phyloP scores from a whole-genome alignment of 2,797 vertebrate species.

The Sebastes wilsoni region DNA sequence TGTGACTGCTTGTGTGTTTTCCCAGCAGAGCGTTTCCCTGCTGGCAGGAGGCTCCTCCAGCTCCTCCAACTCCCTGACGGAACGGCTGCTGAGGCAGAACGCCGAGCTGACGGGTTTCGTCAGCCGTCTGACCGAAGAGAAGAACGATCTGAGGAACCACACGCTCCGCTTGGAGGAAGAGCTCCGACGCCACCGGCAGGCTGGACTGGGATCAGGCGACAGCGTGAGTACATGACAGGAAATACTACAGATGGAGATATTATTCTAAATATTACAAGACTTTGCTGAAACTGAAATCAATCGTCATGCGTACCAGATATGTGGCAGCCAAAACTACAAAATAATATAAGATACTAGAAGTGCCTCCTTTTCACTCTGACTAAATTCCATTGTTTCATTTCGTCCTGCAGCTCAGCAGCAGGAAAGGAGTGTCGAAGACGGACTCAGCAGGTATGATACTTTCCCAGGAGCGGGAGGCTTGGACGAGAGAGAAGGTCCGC shows the following conservation, averaged over 20 bases:
- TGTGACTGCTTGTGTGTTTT: conserved; percentile 18
- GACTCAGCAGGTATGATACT: conserved; percentile 77
- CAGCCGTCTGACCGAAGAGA: conserved; percentile 93
- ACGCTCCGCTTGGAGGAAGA: conserved; percentile 90
- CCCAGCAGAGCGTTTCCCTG: conserved; percentile 74
- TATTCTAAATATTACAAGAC: background rate
- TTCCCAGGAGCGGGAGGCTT: conserved; percentile 89
- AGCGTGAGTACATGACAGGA: conserved; percentile 54
- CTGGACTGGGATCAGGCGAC: conserved; percentile 65
- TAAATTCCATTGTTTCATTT: background rate
- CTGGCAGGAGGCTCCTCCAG: conserved; percentile 78
- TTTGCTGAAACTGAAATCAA: background rate
- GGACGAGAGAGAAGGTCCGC: conserved; percentile 85
- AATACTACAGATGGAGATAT: background rate
- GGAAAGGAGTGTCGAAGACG: conserved; percentile 59
- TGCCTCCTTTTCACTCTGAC: background rate
- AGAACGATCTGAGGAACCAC: conserved; percentile 92
- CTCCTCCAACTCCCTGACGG: conserved; percentile 85
- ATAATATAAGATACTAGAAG: background rate
- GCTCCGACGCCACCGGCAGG: conserved; percentile 81
- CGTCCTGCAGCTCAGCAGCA: conserved; percentile 62
- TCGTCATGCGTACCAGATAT: background rate
- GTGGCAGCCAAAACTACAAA: background rate
- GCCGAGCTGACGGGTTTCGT: conserved; percentile 94
- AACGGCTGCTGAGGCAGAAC: conserved; percentile 93